Conservation (phyloP, 1,140 invertebrate genomes). For the Lordiphosa clarofinis region DNA sequence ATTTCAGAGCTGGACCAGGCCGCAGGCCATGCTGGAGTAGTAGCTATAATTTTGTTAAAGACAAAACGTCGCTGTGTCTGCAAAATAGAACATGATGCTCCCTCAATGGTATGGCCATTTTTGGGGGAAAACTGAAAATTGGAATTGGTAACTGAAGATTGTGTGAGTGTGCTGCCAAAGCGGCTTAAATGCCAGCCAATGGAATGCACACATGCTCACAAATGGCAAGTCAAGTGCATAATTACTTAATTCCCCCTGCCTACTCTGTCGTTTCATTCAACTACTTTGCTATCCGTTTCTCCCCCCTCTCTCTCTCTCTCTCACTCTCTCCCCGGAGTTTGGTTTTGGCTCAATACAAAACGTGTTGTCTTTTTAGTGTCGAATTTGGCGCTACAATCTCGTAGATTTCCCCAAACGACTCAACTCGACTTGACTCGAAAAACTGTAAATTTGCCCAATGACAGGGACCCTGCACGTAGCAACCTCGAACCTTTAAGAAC, state of each 20-base stretch:
- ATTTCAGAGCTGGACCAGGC: slow-evolving; percentile 40
- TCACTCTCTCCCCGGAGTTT: slow-evolving; percentile 23
- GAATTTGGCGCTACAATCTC: slow-evolving; percentile 63
- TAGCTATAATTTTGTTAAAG: slow-evolving; percentile 76
- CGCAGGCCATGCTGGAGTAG: slow-evolving; percentile 35
- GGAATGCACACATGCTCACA: slow-evolving; percentile 22
- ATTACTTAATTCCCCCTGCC: slow-evolving; percentile 66
- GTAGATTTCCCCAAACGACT: slow-evolving; percentile 64
- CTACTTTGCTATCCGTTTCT: slow-evolving; percentile 36
- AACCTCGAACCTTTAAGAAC: slow-evolving; percentile 39
- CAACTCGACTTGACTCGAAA: slow-evolving; percentile 30
- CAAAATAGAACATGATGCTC: slow-evolving; percentile 70
- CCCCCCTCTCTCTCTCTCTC: too few species aligned
- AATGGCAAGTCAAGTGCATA: slow-evolving; percentile 72
- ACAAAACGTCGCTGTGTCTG: slow-evolving; percentile 69
- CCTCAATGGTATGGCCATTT: slow-evolving; percentile 54
- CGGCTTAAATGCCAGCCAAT: slow-evolving; percentile 51
- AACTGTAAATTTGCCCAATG: slow-evolving; percentile 71
- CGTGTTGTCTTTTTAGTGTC: slow-evolving; percentile 64
- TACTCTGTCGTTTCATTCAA: slow-evolving; percentile 47
- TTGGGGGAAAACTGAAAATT: slow-evolving; percentile 51
- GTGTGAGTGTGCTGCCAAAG: slow-evolving; percentile 19
- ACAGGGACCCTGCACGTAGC: slow-evolving; percentile 66
- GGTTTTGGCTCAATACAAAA: slow-evolving; percentile 47
- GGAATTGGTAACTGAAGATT: slow-evolving; percentile 41